Conservation (phyloP, 2,888 invertebrate species). For the Pasiphila rectangulata region DNA sequence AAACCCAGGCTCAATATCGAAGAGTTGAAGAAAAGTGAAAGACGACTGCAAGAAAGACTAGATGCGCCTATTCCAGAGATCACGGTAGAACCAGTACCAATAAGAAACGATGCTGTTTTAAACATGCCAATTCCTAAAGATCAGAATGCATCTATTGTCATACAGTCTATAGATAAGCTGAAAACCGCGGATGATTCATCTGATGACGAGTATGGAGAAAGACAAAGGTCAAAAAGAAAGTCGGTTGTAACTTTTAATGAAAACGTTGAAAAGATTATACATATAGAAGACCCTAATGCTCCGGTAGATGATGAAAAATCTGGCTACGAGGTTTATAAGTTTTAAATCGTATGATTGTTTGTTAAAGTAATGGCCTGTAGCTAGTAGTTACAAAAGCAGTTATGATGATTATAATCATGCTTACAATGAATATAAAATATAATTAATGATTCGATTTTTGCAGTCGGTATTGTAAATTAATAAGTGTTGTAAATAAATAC, state of each 20-base stretch:
- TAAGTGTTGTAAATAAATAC: slow-evolving; percentile 12
- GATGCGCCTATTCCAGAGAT: slow-evolving; percentile 50
- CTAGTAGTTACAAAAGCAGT: too few relatives aligned
- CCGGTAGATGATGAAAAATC: slow-evolving; percentile 36
- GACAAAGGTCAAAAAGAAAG: slow-evolving; percentile 54
- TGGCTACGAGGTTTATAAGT: slow-evolving; percentile 54
- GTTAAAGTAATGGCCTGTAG: too few relatives aligned
- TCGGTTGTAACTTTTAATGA: slow-evolving; percentile 80
- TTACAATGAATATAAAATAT: too few relatives aligned
- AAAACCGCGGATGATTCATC: slow-evolving; percentile 62
- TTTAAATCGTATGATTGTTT: slow-evolving; percentile 34
- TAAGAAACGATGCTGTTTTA: slow-evolving; percentile 43
- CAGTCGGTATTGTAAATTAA: too few relatives aligned
- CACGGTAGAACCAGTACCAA: slow-evolving; percentile 35
- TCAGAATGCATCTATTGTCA: slow-evolving; percentile 52
- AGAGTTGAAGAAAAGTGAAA: slow-evolving; percentile 64
- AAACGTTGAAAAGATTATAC: slow-evolving; percentile 76
- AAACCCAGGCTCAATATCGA: slow-evolving; percentile 62
- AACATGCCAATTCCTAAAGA: slow-evolving; percentile 45
- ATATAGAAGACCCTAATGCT: slow-evolving; percentile 63
- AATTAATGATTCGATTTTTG: too few relatives aligned
- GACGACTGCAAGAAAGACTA: slow-evolving; percentile 64
- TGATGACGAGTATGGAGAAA: slow-evolving; percentile 71
- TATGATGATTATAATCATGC: too few relatives aligned
- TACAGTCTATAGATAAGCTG: slow-evolving; percentile 69